A percentile compares a stretch with the other conserved stretches of the same genome.
These are phyloP conservation scores for Rhea pennata DNA, from an alignment of 2,113 vertebrate genomes.

Conservation along the genomic window DNA sequence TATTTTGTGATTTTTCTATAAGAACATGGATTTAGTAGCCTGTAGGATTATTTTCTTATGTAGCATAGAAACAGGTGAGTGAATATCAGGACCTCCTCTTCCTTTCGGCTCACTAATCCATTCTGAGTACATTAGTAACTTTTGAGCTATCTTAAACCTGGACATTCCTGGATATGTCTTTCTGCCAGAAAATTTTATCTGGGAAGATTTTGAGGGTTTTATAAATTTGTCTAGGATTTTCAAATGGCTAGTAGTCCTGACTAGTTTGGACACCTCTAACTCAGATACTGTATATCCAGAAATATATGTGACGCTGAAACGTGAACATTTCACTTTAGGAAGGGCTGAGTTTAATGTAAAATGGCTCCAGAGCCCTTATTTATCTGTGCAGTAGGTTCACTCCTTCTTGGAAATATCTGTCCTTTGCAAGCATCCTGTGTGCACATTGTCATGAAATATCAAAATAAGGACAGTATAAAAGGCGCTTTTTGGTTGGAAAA, in stretches of 20 bases:
- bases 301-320: not conserved
- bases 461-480: not conserved
- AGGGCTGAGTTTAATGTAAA: not conserved
- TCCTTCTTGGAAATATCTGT: not conserved
- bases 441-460: not conserved
- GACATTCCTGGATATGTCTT: not conserved
- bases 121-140: not conserved
- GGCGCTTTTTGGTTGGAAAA: not conserved
- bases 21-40: not conserved
- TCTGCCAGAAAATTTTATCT: not conserved
- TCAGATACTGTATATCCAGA: not conserved
- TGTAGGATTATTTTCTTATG: not conserved
- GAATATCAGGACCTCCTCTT: not conserved
- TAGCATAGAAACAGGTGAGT: not conserved
- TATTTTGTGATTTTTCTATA: not conserved
- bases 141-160: not conserved
- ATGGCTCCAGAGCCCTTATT: not conserved
- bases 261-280: not conserved
- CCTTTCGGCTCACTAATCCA: not conserved
- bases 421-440: not conserved
- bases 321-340: not conserved
- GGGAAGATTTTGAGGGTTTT: not conserved
- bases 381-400: not conserved
- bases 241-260: not conserved
- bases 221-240: not conserved